Base-by-base conservation (phyloP, 2,113 vertebrate species). In the Xenus cinereus region DNA sequence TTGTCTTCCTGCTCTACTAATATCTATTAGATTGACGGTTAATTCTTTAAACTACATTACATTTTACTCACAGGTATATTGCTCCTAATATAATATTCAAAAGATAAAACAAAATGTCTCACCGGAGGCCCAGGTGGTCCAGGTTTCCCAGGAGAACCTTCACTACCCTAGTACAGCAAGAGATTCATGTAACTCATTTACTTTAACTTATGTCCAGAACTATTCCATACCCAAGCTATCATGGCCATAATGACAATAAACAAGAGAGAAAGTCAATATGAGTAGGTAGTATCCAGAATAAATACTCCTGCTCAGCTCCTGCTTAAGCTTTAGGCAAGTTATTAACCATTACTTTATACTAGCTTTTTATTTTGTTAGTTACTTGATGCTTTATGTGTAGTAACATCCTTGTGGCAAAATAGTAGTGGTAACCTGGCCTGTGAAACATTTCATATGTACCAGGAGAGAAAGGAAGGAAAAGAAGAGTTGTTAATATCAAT, bases 51-150 rank as follows among this genome's bases (percentile, higher is more conserved):
- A 54, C 43, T n/a, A 27, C 6, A 22, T 62, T 24, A 37, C 7
- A 6, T 63, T 81, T 95, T 71, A 81, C 10, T 51, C 35, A 78
- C 14, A 69, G 53, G 9, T 41, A n/a, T 10, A 57, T 57, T 39
- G 17, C 45, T 87, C 37, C 53, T 48, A 84, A 89, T 30, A 72
- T 5, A 91, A 43, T 6, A 85, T 43, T n/a, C 10, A 77, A 77
- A 84, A 81, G 23, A 93, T 4, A 64, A 93, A 91, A 2, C 5
- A 90, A 71, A 89, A 93, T 68, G 59, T 98, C 98, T 98, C 97
- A 98, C 98, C 90, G 98, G 98, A 32, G 98, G 98, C 46, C 99
- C 99, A 77, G 98, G 97, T 48, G 99, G 98, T 95, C 99, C 99
- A 77, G 98, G 98, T 86, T 96, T 98, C 64, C 99, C 99, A 77